Evolutionary conservation across 2,113 vertebrate species (phyloP).

Genomic region (Xiphophorus hellerii): DNA sequence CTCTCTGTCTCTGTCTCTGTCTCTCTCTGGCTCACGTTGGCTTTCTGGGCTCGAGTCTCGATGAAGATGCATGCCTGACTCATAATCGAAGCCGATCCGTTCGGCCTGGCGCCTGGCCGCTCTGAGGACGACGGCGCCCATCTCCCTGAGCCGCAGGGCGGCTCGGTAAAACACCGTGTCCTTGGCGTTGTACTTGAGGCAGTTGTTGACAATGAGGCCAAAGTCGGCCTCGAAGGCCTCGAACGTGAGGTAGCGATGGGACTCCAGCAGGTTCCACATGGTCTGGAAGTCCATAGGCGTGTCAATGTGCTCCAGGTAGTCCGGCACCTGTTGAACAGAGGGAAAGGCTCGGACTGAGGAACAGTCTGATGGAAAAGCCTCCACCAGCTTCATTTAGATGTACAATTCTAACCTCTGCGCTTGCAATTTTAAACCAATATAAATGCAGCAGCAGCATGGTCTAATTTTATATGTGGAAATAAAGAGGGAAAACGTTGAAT

Average conservation of each 20-base stretch:
- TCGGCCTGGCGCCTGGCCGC: constrained; percentile 93
- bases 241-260: constrained; percentile 94
- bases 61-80: constrained; percentile 94
- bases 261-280: constrained; percentile 95
- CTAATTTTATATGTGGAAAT: not conserved
- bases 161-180: constrained; percentile 98
- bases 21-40: constrained; percentile 73
- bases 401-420: not conserved
- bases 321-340: constrained; percentile 85
- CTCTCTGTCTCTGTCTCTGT: constrained; percentile 48
- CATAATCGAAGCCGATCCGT: constrained; percentile 96
- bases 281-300: constrained; percentile 99
- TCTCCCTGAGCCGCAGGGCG: constrained; percentile 91
- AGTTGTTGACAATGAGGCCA: constrained; percentile 97
- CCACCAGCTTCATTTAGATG: not conserved
- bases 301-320: constrained; percentile 98
- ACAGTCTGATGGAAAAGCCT: not conserved
- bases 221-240: constrained; percentile 97
- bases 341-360: not conserved
- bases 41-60: constrained; percentile 86
- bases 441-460: not conserved
- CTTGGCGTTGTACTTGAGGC: constrained; percentile 98
- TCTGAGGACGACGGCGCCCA: constrained; percentile 87
- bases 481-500: not conserved
- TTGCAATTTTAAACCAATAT: not conserved